Conservation (phyloP, 37 sponge, comb jelly and placozoan genomes). For the Mnemiopsis leidyi region DNA sequence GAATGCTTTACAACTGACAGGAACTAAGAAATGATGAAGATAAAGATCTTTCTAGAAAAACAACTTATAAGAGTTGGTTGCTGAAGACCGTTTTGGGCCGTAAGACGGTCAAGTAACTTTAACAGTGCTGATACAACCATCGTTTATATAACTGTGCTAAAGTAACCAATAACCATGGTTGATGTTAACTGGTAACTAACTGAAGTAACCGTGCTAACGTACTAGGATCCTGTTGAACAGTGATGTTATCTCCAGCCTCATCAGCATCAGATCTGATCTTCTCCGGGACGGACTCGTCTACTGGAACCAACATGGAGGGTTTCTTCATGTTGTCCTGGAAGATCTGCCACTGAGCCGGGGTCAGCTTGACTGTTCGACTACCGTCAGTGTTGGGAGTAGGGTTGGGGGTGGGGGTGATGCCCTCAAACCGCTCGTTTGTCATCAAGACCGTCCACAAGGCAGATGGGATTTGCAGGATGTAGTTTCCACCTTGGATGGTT, state of each 20-base stretch:
- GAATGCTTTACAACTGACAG: too few species aligned
- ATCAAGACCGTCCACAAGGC: not conserved
- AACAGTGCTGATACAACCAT: too few species aligned
- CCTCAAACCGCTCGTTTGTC: not conserved
- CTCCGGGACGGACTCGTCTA: not conserved
- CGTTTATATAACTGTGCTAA: too few species aligned
- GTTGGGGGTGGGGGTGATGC: not conserved
- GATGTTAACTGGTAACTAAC: too few species aligned
- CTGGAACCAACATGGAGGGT: not conserved
- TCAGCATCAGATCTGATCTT: not conserved
- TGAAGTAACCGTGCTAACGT: not conserved
- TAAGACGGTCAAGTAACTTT: too few species aligned
- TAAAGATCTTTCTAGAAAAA: too few species aligned
- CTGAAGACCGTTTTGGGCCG: too few species aligned
- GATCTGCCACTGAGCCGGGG: conserved; percentile 23
- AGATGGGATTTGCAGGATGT: not conserved
- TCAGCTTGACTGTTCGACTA: not conserved
- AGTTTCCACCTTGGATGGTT: conserved; percentile 33
- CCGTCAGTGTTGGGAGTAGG: not conserved
- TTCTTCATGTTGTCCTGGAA: conserved; percentile 55
- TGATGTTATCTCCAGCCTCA: not conserved
- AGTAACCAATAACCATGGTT: too few species aligned
- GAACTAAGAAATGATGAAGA: too few species aligned
- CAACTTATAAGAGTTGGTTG: too few species aligned
- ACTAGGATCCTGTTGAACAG: not conserved